phyloP scores from a whole-genome alignment of 2,888 invertebrate species.

The Drymonia ruficornis region DNA sequence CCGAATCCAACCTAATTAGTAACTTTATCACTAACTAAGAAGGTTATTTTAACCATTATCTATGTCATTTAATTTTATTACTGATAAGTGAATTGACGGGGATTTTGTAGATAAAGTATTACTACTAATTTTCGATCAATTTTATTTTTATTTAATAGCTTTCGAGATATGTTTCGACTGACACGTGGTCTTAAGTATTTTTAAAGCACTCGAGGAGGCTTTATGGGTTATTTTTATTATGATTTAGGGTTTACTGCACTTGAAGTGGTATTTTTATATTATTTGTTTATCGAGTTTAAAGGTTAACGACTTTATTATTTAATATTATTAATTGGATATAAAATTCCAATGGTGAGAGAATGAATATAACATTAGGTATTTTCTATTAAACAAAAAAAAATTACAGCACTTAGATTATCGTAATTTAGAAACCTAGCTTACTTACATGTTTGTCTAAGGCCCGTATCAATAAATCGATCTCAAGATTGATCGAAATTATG shows the following conservation, averaged over 20 bases:
- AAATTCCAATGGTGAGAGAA: no score
- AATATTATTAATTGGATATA: no score
- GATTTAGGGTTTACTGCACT: background rate
- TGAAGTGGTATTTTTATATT: background rate
- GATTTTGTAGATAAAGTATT: constrained; percentile 33
- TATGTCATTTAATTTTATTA: constrained; percentile 43
- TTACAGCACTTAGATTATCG: no score
- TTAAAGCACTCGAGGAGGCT: constrained; percentile 13
- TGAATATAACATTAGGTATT: no score
- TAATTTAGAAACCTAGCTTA: no score
- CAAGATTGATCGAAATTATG: no score
- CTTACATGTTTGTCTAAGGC: no score
- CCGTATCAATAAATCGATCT: no score
- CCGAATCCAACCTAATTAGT: constrained; percentile 29
- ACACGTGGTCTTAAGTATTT: constrained; percentile 9
- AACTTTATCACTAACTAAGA: constrained; percentile 19
- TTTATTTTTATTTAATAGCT: constrained; percentile 16
- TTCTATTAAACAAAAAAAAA: no score
- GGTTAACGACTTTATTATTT: background rate
- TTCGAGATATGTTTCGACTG: constrained; percentile 14
- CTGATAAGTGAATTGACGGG: constrained; percentile 44
- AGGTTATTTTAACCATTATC: constrained; percentile 34
- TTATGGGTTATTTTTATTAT: constrained; percentile 1
- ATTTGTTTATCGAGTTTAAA: background rate
- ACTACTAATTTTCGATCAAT: constrained; percentile 37